Evolutionary conservation across 2,888 invertebrate genomes (phyloP).

Genomic region (Augiades crinisus): DNA sequence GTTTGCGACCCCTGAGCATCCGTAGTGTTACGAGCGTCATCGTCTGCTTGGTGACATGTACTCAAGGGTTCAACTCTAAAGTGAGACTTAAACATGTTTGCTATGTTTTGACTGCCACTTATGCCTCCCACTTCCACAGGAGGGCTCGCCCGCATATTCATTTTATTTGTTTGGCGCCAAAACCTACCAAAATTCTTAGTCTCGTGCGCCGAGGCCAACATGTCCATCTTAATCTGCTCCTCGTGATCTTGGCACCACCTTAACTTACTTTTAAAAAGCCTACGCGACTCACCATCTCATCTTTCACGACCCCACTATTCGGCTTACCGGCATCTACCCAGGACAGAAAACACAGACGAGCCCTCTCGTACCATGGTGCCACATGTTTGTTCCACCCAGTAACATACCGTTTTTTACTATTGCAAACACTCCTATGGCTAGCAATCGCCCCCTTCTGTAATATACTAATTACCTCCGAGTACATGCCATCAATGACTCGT

Average conservation of each 20-base stretch:
- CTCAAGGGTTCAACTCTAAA: no score
- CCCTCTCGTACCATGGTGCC: slow-evolving; percentile 23
- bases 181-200: slow-evolving; percentile 26
- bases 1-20: no score
- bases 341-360: slow-evolving; percentile 25
- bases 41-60: background rate
- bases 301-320: slow-evolving; percentile 9
- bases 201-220: slow-evolving; percentile 20
- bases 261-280: slow-evolving; percentile 25
- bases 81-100: slow-evolving; percentile 1
- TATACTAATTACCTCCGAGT: no score
- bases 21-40: no score
- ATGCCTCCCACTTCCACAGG: slow-evolving; percentile 14
- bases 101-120: slow-evolving; percentile 2
- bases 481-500: no score
- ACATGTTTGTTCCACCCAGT: slow-evolving; percentile 26
- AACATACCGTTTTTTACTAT: background rate
- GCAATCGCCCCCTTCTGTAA: background rate
- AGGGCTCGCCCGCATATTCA: slow-evolving; percentile 20
- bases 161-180: slow-evolving; percentile 29
- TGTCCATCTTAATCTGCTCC: slow-evolving; percentile 30
- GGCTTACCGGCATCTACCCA: slow-evolving; percentile 27
- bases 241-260: slow-evolving; percentile 30
- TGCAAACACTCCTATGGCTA: background rate
- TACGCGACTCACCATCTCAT: slow-evolving; percentile 20